A percentile compares a stretch with the other conserved stretches of the same genome.
These are phyloP conservation scores for Slavum lentiscoides DNA, from an alignment of 2,888 invertebrate genomes.

Conservation along the genomic window DNA sequence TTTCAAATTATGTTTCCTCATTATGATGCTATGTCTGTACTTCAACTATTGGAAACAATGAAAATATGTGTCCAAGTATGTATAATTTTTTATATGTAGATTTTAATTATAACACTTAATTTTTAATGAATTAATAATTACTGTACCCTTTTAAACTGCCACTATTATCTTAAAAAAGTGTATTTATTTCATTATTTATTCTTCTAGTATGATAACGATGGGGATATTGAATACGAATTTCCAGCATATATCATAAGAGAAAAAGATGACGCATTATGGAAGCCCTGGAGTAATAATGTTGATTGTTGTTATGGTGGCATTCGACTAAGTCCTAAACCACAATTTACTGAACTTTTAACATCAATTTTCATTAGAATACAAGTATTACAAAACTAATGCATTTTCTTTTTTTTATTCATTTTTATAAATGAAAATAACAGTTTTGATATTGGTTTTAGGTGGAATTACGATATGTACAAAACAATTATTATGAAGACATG, in stretches of 20 bases:
- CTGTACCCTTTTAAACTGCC: background rate
- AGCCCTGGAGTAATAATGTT: constrained; percentile 62
- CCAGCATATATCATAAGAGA: constrained; percentile 72
- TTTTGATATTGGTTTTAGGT: constrained; percentile 56
- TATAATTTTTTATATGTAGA: background rate
- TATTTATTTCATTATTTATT: constrained; percentile 5
- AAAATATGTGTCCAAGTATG: constrained; percentile 69
- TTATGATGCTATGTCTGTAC: constrained; percentile 70
- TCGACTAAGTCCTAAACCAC: constrained; percentile 65
- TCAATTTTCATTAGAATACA: constrained; percentile 73
- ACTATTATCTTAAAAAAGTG: background rate
- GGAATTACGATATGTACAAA: constrained; percentile 54
- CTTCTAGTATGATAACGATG: constrained; percentile 70
- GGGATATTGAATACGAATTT: constrained; percentile 75
- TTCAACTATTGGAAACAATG: constrained; percentile 71
- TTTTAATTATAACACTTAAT: background rate
- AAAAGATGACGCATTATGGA: constrained; percentile 71
- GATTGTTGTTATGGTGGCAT: constrained; percentile 69
- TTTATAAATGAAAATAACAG: background rate
- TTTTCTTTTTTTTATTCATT: background rate
- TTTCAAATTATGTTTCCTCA: constrained; percentile 74
- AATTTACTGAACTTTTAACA: constrained; percentile 66
- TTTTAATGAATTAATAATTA: background rate
- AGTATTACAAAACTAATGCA: constrained; percentile 57
- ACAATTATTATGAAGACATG: constrained; percentile 59